Conservation (phyloP, 2,888 invertebrate species). For the Hesperia comma region DNA sequence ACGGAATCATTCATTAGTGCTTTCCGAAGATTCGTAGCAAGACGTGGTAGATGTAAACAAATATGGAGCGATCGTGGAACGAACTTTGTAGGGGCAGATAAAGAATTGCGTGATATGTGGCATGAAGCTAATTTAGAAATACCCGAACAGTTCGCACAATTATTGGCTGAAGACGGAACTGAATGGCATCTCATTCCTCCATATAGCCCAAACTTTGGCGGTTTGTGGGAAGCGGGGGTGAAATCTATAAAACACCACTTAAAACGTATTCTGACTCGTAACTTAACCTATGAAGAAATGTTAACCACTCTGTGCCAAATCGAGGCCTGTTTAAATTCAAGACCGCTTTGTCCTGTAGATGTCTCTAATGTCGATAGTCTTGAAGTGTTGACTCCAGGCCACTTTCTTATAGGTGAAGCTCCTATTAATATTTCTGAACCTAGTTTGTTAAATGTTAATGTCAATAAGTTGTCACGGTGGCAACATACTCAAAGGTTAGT, state of each 20-base stretch:
- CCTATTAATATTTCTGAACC: conserved; percentile 20
- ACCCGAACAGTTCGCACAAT: conserved; percentile 20
- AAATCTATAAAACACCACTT: conserved; percentile 43
- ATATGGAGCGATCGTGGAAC: conserved; percentile 45
- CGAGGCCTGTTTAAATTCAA: not conserved
- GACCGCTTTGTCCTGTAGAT: not conserved
- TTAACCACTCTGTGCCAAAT: not conserved
- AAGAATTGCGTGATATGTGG: conserved; percentile 30
- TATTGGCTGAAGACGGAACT: conserved; percentile 36
- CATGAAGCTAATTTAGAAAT: conserved; percentile 14
- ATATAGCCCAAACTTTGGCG: conserved; percentile 42
- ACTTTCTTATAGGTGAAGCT: conserved; percentile 39
- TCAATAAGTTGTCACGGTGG: conserved; percentile 39
- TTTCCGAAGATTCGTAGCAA: conserved; percentile 40
- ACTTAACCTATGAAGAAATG: conserved; percentile 25
- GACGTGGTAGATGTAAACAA: conserved; percentile 42
- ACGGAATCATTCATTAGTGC: conserved; percentile 46
- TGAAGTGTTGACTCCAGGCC: conserved; percentile 38
- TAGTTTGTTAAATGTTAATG: conserved; percentile 11
- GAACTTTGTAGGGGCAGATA: conserved; percentile 45
- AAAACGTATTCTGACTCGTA: conserved; percentile 31
- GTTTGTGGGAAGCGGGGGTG: conserved; percentile 45
- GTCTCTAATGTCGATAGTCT: not conserved
- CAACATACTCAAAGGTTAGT: conserved; percentile 36
- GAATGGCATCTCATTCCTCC: conserved; percentile 46